Base-by-base conservation (phyloP, 2,797 vertebrate species). In the Adrianichthys oophorus region DNA sequence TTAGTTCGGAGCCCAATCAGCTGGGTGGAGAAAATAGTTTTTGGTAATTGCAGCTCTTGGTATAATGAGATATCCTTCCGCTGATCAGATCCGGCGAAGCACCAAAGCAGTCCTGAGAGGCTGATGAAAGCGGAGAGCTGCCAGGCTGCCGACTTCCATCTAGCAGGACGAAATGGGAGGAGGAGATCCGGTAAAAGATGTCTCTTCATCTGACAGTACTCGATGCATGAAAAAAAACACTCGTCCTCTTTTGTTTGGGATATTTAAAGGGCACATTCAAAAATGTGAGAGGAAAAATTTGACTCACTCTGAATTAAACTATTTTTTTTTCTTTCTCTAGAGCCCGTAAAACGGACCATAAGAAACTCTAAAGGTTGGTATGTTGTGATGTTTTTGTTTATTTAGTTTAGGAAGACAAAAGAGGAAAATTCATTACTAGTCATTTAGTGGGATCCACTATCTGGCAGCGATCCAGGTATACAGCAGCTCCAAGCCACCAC, bases 31-130 rank as follows among this genome's bases (percentile, higher is more conserved):
- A 63, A 73, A 59, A 68, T 79, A 5, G 15, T 75, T 65, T 70
- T 56, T 24, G 15, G 29, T 74, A 59, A 71, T 72, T 67, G 1
- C 12, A 40, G 29, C 42, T 65, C 24, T 61, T 19, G 50, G 29
- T 69, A 14, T 68, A 49, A 68, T 65, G 46, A 69, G 4, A 1
- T 16, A 4, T 53, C 41, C 23, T 29, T 66, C 51, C 23, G n/a
- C 41, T 57, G 72, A 29, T 64, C 82, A 97, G 96, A 92, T 83
- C 91, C 93, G 29, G 90, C 88, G 0, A 94, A 91, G 79, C 93
- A 94, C 79, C 92, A 92, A 67, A 95, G 85, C 40, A 97, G 95
- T 73, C 96, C 96, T 0, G 95, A 98, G 81, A 90, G 87, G 64
- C 83, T 94, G 71, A 96, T 95, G 89, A 98, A 94, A 80, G 78